Base-by-base conservation (phyloP, 1,140 invertebrate genomes). In the Drosophila prosaltans region DNA sequence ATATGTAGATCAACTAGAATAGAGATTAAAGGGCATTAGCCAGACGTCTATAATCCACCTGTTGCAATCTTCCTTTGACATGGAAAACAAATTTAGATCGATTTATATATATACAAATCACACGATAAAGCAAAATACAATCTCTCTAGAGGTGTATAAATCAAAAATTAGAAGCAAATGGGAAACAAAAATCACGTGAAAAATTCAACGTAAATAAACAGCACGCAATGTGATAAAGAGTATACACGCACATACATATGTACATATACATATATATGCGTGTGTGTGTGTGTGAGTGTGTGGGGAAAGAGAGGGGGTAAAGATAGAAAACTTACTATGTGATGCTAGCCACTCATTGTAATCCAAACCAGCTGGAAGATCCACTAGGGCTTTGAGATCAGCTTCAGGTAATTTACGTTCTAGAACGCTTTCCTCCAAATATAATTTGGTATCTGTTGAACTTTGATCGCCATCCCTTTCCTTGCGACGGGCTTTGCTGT, bases 341-440 rank as follows among this genome's bases (percentile, higher is more conserved):
- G 98, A 99, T 68, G 98, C 98, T 77, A 99, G 95, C 98, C 98
- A 99, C 95, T 99, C 98, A 94, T 99, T 98, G 93, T 98, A 97
- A 93, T 99, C 98, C 91, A 99, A 94, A 74, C 97, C 97, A 73
- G 96, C 95, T 80, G 98, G 98, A 93, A 99, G 94, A 92, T 98
- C 97, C 72, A 99, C 97, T 90, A 99, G 94, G 93, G 97, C 95
- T 91, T 95, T 95, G 93, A 99, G 95, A 94, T 99, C 98, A 84
- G 97, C 94, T 93, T 99, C 98, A 78, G 97, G 96, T 92, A 98
- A 94, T 93, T 97, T 97, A 92, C 97, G 95, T 94, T 99, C 97
- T 81, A 98, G 94, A 79, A 98, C 95, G 78, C 97, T 95, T 92
- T 98, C 97, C 94, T 99, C 97, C 93, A 99, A 94, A 94, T 99